Conservation (phyloP, 2,797 vertebrate genomes). For the Hoplostethus mediterraneus region DNA sequence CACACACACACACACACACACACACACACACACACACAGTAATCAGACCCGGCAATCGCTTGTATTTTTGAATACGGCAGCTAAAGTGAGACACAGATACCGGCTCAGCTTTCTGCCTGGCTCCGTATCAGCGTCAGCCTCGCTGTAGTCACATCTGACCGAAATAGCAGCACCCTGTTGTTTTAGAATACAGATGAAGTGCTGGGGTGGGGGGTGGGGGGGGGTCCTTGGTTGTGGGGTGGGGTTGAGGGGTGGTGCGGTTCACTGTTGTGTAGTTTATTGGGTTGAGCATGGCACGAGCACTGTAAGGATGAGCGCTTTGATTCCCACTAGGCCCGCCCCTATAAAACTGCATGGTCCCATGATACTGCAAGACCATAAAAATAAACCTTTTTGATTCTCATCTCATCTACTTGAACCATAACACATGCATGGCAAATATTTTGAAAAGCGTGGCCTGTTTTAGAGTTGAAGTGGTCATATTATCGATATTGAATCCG, state of each 20-base stretch:
- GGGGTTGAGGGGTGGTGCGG: too few relatives aligned
- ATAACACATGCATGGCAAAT: too few relatives aligned
- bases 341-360: too few relatives aligned
- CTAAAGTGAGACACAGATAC: constrained; percentile 63
- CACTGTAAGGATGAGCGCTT: too few relatives aligned
- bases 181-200: constrained; percentile 51
- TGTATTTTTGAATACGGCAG: constrained; percentile 74
- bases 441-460: too few relatives aligned
- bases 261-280: not conserved
- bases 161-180: constrained; percentile 65
- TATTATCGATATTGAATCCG: too few relatives aligned
- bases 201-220: not conserved
- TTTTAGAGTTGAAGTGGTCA: too few relatives aligned
- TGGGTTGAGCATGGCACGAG: not conserved
- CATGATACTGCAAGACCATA: too few relatives aligned
- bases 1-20: constrained; percentile 43
- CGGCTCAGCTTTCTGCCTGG: constrained; percentile 65
- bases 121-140: constrained; percentile 63
- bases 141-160: constrained; percentile 54
- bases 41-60: constrained; percentile 72
- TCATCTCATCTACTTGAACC: too few relatives aligned
- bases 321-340: too few relatives aligned
- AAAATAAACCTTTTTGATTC: not conserved
- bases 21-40: constrained; percentile 41
- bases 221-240: not conserved